phyloP scores from a whole-genome alignment of 2,113 vertebrate species.

The Cairina moschata region DNA sequence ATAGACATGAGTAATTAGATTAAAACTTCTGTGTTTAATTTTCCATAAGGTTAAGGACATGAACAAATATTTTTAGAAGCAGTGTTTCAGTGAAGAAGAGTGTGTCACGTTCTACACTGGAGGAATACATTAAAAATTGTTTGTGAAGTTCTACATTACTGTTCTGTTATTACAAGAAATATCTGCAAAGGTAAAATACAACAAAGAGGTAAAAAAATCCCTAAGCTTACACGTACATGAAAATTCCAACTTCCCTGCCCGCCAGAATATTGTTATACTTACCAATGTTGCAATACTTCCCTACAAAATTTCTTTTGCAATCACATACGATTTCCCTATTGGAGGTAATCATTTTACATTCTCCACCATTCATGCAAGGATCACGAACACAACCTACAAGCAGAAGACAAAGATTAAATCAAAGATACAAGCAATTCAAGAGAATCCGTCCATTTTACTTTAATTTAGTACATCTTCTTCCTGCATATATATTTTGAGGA shows the following conservation, averaged over 20 bases:
- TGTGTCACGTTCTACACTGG: not conserved
- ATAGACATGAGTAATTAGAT: not conserved
- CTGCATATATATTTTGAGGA: not conserved
- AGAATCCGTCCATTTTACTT: not conserved
- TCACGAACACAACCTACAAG: conserved; percentile 80
- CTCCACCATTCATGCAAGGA: conserved; percentile 85
- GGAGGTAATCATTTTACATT: conserved; percentile 81
- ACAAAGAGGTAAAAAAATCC: not conserved
- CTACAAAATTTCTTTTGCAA: conserved; percentile 79
- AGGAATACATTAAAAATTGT: not conserved
- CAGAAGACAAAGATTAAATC: not conserved
- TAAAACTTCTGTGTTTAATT: not conserved
- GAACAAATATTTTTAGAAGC: conserved; percentile 5
- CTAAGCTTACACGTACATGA: not conserved
- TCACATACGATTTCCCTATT: conserved; percentile 80
- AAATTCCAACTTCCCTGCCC: not conserved
- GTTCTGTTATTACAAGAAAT: not conserved
- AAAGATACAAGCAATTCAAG: not conserved
- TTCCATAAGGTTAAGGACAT: not conserved
- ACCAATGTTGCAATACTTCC: conserved; percentile 87
- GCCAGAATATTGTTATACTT: conserved; percentile 46
- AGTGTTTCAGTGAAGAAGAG: not conserved
- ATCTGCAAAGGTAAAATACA: not conserved
- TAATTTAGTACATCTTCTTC: not conserved
- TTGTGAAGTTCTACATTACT: not conserved